A percentile compares a stretch with the other conserved stretches of the same genome.
These are phyloP conservation scores for Diceros bicornis DNA, from an alignment of 2,797 vertebrate species.

Conservation along the genomic window DNA sequence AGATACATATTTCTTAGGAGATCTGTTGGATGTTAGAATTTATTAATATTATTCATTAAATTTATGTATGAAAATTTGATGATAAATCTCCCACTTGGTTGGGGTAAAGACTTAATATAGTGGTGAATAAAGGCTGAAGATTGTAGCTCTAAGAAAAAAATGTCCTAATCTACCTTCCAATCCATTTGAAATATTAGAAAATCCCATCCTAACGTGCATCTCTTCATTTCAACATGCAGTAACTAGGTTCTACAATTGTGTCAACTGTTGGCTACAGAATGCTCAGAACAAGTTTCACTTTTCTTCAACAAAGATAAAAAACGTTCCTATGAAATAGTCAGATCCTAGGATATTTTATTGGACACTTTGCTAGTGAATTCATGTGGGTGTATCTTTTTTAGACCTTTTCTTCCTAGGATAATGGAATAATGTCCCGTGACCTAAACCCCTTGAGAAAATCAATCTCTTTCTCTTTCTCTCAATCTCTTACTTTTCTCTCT, in stretches of 20 bases:
- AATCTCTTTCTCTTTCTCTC: neutral
- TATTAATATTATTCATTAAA: slow-evolving; percentile 23
- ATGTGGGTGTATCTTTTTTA: neutral
- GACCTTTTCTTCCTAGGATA: neutral
- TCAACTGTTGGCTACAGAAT: neutral
- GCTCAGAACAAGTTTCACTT: neutral
- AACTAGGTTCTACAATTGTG: neutral
- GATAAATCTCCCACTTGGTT: neutral
- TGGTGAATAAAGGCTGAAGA: neutral
- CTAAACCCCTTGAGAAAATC: neutral
- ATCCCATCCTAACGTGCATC: too few species aligned
- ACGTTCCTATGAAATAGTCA: neutral
- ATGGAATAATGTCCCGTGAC: neutral
- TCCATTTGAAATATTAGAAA: neutral
- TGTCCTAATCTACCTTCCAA: neutral
- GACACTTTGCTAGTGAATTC: neutral
- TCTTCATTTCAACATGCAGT: neutral
- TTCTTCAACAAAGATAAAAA: neutral
- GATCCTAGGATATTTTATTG: neutral
- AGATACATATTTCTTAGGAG: neutral
- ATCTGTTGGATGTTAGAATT: neutral
- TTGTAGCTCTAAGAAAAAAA: neutral
- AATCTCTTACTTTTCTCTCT: too few species aligned
- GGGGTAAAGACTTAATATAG: neutral
- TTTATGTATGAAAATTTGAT: neutral